Conservation (phyloP, 2,888 invertebrate species). For the Chaetoderma sp. region DNA sequence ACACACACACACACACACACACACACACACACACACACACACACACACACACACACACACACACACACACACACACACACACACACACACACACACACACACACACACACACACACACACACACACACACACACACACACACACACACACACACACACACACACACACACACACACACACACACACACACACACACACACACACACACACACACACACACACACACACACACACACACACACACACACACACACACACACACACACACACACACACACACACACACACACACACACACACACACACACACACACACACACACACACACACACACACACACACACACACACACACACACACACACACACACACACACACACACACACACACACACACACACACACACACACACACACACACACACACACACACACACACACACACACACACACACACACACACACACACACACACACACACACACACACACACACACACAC, state of each 20-base stretch:
- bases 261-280: neutral
- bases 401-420: neutral
- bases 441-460: neutral
- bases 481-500: neutral
- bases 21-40: neutral
- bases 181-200: neutral
- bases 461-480: neutral
- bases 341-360: neutral
- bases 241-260: neutral
- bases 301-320: neutral
- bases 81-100: neutral
- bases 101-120: conserved; percentile 1
- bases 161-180: neutral
- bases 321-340: neutral
- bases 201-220: neutral
- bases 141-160: neutral
- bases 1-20: neutral
- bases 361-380: neutral
- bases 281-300: neutral
- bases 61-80: neutral
- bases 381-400: neutral
- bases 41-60: neutral
- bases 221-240: neutral
- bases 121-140: neutral
- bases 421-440: neutral